Evolutionary conservation across 2,888 invertebrate species (phyloP).

Genomic region (Podotricha telesiphe): DNA sequence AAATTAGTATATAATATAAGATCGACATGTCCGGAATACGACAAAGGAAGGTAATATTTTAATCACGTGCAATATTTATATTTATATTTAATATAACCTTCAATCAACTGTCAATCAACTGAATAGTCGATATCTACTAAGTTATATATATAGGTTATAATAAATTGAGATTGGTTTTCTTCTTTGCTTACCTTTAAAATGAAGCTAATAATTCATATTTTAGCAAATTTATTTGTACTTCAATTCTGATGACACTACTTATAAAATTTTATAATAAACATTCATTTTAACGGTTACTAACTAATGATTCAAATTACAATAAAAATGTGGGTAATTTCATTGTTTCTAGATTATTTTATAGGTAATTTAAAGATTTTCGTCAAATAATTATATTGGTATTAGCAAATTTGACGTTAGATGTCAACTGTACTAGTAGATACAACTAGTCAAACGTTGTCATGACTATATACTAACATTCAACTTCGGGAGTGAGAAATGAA

Average conservation of each 20-base stretch:
- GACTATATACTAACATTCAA: no score
- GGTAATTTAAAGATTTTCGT: no score
- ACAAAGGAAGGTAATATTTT: constrained; percentile 63
- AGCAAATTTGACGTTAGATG: constrained; percentile 5
- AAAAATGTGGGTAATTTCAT: neutral
- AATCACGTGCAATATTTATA: constrained; percentile 13
- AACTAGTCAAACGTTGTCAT: neutral
- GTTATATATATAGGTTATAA: neutral
- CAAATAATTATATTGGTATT: neutral
- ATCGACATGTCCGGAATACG: constrained; percentile 60
- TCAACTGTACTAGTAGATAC: neutral
- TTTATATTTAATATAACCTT: constrained; percentile 21
- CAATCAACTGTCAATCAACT: neutral
- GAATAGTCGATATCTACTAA: neutral
- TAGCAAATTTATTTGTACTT: neutral
- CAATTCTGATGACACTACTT: neutral
- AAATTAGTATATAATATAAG: neutral
- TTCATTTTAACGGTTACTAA: neutral
- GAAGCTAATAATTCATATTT: neutral
- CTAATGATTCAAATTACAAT: neutral
- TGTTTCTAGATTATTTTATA: no score
- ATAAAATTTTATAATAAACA: neutral
- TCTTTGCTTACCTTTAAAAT: constrained; percentile 11
- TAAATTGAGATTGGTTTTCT: neutral
- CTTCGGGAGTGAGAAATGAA: neutral